These are phyloP conservation scores for Chrysodeixis includens DNA, from an alignment of 2,888 invertebrate species.

Conservation along the genomic window DNA sequence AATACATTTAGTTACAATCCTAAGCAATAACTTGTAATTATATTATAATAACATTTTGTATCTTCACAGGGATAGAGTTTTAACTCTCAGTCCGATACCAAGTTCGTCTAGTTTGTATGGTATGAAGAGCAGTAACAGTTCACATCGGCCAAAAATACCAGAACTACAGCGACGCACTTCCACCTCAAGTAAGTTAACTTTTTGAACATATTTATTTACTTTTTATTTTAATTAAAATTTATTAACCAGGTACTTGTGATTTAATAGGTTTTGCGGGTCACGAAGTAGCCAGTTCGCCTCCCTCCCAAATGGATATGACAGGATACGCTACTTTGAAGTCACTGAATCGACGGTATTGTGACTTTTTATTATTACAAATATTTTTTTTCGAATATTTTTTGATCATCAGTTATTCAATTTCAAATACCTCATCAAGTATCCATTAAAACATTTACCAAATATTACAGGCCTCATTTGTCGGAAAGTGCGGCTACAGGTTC, in stretches of 20 bases:
- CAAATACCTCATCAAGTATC: no score
- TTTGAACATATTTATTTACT: neutral
- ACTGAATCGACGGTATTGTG: constrained; percentile 89
- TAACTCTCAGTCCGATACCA: constrained; percentile 96
- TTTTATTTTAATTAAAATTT: no score
- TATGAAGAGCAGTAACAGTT: constrained; percentile 80
- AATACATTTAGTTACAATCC: no score
- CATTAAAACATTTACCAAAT: neutral
- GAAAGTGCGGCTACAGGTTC: constrained; percentile 90
- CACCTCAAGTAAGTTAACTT: constrained; percentile 85
- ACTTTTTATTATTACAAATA: neutral
- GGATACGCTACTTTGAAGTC: constrained; percentile 93
- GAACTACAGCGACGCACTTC: constrained; percentile 88
- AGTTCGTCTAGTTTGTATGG: constrained; percentile 93
- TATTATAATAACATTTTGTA: neutral
- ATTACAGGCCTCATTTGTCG: constrained; percentile 90
- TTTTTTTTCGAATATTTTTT: no score
- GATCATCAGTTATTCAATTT: no score
- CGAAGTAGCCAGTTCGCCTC: constrained; percentile 88
- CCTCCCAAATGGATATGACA: constrained; percentile 93
- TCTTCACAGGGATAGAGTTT: constrained; percentile 90
- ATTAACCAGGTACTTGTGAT: no score
- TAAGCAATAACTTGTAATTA: neutral
- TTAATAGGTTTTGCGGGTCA: constrained; percentile 85
- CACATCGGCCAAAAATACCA: constrained; percentile 82